Conservation (phyloP, 1,140 invertebrate species). For the Drosophila varians region DNA sequence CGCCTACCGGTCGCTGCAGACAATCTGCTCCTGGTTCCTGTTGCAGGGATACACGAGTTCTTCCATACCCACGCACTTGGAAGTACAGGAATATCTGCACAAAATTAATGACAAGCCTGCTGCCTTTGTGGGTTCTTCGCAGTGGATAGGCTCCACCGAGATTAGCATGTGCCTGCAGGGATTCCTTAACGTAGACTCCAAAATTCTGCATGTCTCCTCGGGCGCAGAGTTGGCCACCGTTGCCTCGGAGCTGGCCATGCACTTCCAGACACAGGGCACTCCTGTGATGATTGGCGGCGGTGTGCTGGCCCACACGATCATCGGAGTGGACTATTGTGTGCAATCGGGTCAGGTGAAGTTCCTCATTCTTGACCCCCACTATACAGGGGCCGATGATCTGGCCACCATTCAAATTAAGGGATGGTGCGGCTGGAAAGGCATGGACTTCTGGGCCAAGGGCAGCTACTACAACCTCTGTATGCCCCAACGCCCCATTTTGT, state of each 20-base stretch:
- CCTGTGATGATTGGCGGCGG: constrained; percentile 99
- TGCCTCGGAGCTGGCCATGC: constrained; percentile 91
- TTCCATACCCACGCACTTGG: constrained; percentile 92
- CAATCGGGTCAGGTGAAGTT: constrained; percentile 91
- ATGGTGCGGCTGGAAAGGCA: constrained; percentile 97
- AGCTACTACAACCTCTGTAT: constrained; percentile 98
- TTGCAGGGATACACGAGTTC: constrained; percentile 95
- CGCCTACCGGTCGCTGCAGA: constrained; percentile 99
- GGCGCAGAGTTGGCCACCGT: constrained; percentile 93
- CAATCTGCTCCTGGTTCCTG: constrained; percentile 97
- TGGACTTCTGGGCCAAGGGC: constrained; percentile 95
- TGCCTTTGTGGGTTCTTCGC: constrained; percentile 93
- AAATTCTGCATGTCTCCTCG: constrained; percentile 92
- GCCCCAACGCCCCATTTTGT: constrained; percentile 88
- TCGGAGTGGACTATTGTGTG: constrained; percentile 95
- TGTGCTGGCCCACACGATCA: constrained; percentile 98
- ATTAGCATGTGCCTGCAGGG: constrained; percentile 96
- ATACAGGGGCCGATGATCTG: constrained; percentile 93
- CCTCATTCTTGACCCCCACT: constrained; percentile 99
- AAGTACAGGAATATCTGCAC: constrained; percentile 97
- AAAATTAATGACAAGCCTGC: constrained; percentile 96
- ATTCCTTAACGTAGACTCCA: constrained; percentile 90
- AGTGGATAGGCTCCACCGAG: constrained; percentile 99
- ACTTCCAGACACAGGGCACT: constrained; percentile 96
- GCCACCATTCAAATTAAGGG: constrained; percentile 90